Percentiles rank a stretch among this genome's conserved stretches.
Evolutionary conservation across 2,797 vertebrate species (phyloP).

Genomic region (Hephaestus fuliginosus): DNA sequence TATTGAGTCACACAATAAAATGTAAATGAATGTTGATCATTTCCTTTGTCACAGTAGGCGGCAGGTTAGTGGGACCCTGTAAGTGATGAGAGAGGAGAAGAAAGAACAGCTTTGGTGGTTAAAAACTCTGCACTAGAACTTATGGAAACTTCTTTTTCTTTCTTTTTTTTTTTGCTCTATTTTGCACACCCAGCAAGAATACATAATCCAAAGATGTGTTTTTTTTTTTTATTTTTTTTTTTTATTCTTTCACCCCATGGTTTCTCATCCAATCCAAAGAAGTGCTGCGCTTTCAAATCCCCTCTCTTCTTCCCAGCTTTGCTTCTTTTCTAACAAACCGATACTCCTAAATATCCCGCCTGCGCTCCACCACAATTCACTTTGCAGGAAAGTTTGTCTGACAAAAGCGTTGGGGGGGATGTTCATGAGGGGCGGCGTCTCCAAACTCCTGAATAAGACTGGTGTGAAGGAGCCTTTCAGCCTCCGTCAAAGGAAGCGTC

Average conservation of each 20-base stretch:
- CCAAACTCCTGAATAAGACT: slow-evolving; percentile 31
- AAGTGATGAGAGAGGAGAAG: slow-evolving; percentile 15
- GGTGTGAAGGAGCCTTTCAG: slow-evolving; percentile 23
- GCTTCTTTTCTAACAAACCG: slow-evolving; percentile 48
- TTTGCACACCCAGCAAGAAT: slow-evolving; percentile 74
- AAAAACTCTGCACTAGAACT: slow-evolving; percentile 52
- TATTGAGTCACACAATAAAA: neutral
- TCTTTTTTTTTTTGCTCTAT: slow-evolving; percentile 36
- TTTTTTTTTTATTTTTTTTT: slow-evolving; percentile 5
- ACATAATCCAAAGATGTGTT: slow-evolving; percentile 69
- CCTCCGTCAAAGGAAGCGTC: slow-evolving; percentile 39
- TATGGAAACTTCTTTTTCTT: slow-evolving; percentile 42
- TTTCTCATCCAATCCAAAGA: slow-evolving; percentile 75
- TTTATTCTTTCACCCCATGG: slow-evolving; percentile 45
- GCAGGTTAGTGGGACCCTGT: neutral
- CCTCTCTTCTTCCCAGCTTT: slow-evolving; percentile 66
- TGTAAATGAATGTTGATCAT: slow-evolving; percentile 28
- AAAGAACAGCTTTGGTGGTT: slow-evolving; percentile 51
- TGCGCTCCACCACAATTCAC: slow-evolving; percentile 53
- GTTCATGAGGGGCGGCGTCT: slow-evolving; percentile 31
- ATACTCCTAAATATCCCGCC: slow-evolving; percentile 68
- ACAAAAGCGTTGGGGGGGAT: slow-evolving; percentile 50
- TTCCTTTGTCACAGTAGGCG: slow-evolving; percentile 11
- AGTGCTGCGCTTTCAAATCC: slow-evolving; percentile 79
- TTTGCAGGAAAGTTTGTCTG: slow-evolving; percentile 51